Evolutionary conservation across 1,140 invertebrate species (phyloP).

Genomic region (Pristionchus pacificus): DNA sequence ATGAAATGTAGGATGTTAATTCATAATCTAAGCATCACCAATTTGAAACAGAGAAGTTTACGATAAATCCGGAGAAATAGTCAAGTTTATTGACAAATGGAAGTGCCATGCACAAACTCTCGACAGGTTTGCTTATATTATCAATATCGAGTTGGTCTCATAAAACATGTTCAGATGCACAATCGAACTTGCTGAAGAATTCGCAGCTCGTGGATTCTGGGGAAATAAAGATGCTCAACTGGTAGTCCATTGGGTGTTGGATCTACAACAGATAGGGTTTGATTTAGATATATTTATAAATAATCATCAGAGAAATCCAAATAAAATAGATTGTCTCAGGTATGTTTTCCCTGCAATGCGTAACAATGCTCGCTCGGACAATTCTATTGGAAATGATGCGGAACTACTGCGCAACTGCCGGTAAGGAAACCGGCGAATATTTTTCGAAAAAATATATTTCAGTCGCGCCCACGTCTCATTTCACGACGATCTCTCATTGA

Average conservation of each 20-base stretch:
- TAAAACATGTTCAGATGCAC: background rate
- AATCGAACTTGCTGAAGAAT: background rate
- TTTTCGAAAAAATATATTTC: too few relatives aligned
- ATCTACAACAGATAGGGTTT: background rate
- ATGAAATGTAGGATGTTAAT: constrained; percentile 2
- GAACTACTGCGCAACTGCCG: background rate
- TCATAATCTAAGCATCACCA: too few relatives aligned
- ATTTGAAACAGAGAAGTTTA: constrained; percentile 19
- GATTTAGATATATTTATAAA: background rate
- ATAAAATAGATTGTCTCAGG: too few relatives aligned
- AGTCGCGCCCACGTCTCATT: background rate
- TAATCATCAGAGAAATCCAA: too few relatives aligned
- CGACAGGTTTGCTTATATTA: too few relatives aligned
- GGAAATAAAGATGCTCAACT: background rate
- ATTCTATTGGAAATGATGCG: background rate
- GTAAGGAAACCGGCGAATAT: too few relatives aligned
- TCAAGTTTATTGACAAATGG: constrained; percentile 6
- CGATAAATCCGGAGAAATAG: constrained; percentile 11
- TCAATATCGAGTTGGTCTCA: too few relatives aligned
- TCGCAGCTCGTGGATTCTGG: background rate
- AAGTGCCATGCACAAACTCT: background rate
- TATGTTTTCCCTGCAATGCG: background rate
- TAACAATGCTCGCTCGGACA: background rate
- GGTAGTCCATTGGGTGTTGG: background rate
- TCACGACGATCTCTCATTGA: background rate